phyloP scores from a whole-genome alignment of 2,888 invertebrate species.

The Idaea dimidiata region DNA sequence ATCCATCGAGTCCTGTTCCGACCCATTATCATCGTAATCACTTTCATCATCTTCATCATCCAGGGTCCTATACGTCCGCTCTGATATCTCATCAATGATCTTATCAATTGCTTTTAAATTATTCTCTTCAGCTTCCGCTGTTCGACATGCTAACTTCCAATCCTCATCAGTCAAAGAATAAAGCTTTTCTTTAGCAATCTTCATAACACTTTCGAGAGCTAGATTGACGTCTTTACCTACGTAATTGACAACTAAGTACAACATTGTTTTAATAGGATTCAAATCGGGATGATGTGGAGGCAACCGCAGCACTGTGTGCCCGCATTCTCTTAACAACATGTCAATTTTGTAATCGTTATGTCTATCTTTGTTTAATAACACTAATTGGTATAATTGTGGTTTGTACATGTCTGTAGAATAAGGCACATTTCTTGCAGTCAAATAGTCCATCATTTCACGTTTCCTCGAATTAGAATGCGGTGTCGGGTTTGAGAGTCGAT shows the following conservation, averaged over 20 bases:
- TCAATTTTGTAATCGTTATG: constrained; percentile 38
- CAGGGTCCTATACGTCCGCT: constrained; percentile 31
- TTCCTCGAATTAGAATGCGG: constrained; percentile 39
- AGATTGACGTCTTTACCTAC: constrained; percentile 34
- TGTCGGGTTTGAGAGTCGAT: constrained; percentile 32
- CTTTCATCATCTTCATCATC: constrained; percentile 34
- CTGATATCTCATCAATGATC: constrained; percentile 39
- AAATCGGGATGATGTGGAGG: constrained; percentile 37
- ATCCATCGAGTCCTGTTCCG: constrained; percentile 38
- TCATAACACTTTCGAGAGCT: constrained; percentile 33
- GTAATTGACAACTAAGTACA: constrained; percentile 31
- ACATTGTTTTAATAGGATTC: constrained; percentile 33
- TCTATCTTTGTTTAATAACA: constrained; percentile 36
- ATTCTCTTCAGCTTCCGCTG: constrained; percentile 37
- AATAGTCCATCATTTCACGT: constrained; percentile 40
- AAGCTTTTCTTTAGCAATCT: constrained; percentile 37
- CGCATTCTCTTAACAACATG: constrained; percentile 31
- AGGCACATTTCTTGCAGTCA: constrained; percentile 36
- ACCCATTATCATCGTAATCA: constrained; percentile 33
- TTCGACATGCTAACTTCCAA: constrained; percentile 32
- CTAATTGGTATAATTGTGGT: constrained; percentile 37
- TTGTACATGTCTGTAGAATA: constrained; percentile 38
- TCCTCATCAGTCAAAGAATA: constrained; percentile 31
- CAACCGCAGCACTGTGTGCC: constrained; percentile 33
- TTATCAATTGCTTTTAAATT: constrained; percentile 37